A percentile compares a stretch with the other conserved stretches of the same genome.
phyloP scores from a whole-genome alignment of 2,888 invertebrate genomes.

The Acronicta psi region DNA sequence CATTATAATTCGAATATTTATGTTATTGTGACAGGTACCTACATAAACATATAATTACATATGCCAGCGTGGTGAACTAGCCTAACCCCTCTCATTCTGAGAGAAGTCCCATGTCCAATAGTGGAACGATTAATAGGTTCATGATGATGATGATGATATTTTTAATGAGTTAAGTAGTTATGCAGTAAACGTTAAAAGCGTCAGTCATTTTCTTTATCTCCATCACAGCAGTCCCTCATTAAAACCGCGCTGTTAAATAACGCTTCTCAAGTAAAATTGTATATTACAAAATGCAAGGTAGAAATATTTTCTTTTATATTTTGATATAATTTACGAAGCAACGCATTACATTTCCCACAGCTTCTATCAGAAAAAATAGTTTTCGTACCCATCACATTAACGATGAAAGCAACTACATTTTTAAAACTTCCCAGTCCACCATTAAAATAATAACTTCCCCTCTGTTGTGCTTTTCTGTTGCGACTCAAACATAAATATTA shows the following conservation, averaged over 20 bases:
- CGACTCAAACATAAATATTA: conserved; percentile 61
- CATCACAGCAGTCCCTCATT: conserved; percentile 21
- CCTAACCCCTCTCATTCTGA: too few species aligned
- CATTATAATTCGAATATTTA: conserved; percentile 14
- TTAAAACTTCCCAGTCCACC: conserved; percentile 78
- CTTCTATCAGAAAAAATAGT: conserved; percentile 69
- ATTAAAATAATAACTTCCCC: conserved; percentile 86
- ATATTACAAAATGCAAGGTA: conserved; percentile 32
- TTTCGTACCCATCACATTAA: conserved; percentile 80
- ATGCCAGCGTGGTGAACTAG: too few species aligned
- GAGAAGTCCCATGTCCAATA: too few species aligned
- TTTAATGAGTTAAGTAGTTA: background rate
- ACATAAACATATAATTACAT: too few species aligned
- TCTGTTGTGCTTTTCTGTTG: conserved; percentile 75
- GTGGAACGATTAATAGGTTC: too few species aligned
- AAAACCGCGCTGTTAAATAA: conserved; percentile 28
- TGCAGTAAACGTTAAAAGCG: background rate
- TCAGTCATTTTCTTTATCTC: conserved; percentile 19
- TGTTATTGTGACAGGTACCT: background rate
- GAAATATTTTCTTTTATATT: conserved; percentile 35
- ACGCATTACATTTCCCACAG: conserved; percentile 52
- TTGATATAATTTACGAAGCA: conserved; percentile 45
- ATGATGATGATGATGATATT: too few species aligned
- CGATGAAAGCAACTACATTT: conserved; percentile 78
- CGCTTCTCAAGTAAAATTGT: conserved; percentile 28